Conservation (phyloP, 2,113 vertebrate genomes). For the Saccopteryx leptura region DNA sequence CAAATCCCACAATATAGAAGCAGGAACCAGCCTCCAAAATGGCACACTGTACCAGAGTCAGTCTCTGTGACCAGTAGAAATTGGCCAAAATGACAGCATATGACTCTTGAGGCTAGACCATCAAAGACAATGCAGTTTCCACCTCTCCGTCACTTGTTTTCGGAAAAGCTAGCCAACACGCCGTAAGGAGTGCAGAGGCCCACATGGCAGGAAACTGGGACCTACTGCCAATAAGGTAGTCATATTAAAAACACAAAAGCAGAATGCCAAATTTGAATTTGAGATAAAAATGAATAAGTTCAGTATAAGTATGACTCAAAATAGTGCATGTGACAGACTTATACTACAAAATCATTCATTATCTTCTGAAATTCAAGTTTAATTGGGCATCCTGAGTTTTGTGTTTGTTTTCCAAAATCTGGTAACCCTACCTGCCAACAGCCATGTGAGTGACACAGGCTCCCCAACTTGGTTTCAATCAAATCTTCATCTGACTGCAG, state of each 20-base stretch:
- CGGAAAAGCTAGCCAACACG: neutral
- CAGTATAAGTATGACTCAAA: neutral
- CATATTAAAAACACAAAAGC: neutral
- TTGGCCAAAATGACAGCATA: neutral
- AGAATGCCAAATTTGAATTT: conserved; percentile 46
- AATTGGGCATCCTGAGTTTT: neutral
- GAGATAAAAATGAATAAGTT: conserved; percentile 32
- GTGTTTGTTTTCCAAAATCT: neutral
- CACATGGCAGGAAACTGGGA: neutral
- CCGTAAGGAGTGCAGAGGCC: neutral
- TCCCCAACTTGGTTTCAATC: neutral
- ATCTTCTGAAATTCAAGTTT: conserved; percentile 48
- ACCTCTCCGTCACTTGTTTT: neutral
- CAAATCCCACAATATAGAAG: neutral
- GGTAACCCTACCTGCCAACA: neutral
- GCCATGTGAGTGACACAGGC: neutral
- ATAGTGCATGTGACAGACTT: conserved; percentile 1
- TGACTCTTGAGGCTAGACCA: conserved; percentile 8
- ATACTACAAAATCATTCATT: neutral
- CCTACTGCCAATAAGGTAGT: neutral
- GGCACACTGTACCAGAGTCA: neutral
- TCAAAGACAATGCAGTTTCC: neutral
- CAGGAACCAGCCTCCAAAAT: conserved; percentile 20
- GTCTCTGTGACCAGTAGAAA: neutral
- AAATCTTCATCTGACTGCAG: neutral